Conservation (phyloP, 2,797 vertebrate genomes). For the Apodemus agrarius region DNA sequence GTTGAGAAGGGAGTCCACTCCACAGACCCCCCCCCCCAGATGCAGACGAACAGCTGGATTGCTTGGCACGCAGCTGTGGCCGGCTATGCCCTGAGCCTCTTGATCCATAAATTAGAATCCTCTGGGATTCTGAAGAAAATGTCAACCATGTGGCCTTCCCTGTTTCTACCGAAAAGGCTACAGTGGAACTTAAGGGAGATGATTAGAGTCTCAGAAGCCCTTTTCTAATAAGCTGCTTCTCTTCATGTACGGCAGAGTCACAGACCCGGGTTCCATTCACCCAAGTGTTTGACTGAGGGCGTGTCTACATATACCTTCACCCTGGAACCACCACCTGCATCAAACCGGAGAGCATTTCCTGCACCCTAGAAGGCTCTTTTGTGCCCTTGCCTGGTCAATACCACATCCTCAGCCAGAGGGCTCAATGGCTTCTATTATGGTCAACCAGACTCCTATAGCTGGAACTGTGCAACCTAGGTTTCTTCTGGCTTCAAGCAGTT, state of each 20-base stretch:
- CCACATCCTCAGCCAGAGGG: not conserved
- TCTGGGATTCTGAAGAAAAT: slow-evolving; percentile 37
- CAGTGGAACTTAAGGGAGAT: slow-evolving; percentile 48
- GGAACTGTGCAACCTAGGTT: rapidly evolving
- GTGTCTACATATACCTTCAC: not conserved
- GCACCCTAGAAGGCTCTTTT: not conserved
- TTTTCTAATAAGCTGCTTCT: slow-evolving; percentile 21
- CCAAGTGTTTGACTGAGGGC: not conserved
- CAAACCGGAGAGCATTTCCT: slow-evolving; percentile 29
- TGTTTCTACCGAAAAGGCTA: slow-evolving; percentile 47
- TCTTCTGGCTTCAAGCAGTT: not conserved
- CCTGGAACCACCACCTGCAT: slow-evolving; percentile 15
- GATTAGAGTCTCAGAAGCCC: slow-evolving; percentile 67
- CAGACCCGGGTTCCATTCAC: not conserved
- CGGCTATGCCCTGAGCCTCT: not conserved
- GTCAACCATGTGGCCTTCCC: not conserved
- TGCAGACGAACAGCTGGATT: not conserved
- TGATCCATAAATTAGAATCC: slow-evolving; percentile 50
- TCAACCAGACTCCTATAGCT: not conserved
- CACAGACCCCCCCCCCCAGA: rapidly evolving
- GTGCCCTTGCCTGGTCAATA: not conserved
- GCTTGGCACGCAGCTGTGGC: rapidly evolving
- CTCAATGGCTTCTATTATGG: not conserved
- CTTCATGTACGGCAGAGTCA: not conserved
- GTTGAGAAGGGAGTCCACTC: not conserved